A percentile compares a stretch with the other conserved stretches of the same genome.
Evolutionary conservation across 23 tunicate genomes (phyloP).

Genomic region (Clavelina lepadiformis): DNA sequence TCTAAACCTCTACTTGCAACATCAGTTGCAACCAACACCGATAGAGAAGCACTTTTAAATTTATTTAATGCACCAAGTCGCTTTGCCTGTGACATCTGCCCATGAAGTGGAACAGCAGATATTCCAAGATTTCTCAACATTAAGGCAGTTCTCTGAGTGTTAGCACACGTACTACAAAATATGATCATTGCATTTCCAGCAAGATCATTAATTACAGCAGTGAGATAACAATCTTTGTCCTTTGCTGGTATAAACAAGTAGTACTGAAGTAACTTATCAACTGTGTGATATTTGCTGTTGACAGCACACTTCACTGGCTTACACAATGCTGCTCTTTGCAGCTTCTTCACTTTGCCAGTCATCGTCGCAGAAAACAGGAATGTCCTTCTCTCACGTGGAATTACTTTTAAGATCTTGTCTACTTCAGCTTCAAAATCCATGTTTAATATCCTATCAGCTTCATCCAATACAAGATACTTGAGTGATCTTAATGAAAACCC

Average conservation of each 20-base stretch:
- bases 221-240: slow-evolving; percentile 81
- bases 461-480: slow-evolving; percentile 80
- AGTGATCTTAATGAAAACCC: slow-evolving; percentile 78
- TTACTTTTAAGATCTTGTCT: slow-evolving; percentile 65
- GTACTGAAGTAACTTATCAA: slow-evolving; percentile 69
- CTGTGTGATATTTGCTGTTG: slow-evolving; percentile 85
- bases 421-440: slow-evolving; percentile 94
- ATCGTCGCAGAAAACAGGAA: slow-evolving; percentile 93
- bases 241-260: slow-evolving; percentile 84
- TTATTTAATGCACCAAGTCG: slow-evolving; percentile 84
- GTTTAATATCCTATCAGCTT: slow-evolving; percentile 89
- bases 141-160: slow-evolving; percentile 63
- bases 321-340: slow-evolving; percentile 86
- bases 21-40: slow-evolving; percentile 84
- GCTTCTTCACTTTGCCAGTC: slow-evolving; percentile 91
- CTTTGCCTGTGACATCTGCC: slow-evolving; percentile 92
- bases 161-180: slow-evolving; percentile 79
- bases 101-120: slow-evolving; percentile 83
- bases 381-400: slow-evolving; percentile 84
- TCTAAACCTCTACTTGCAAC: slow-evolving; percentile 96
- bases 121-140: slow-evolving; percentile 60
- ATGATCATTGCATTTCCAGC: slow-evolving; percentile 84
- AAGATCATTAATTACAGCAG: slow-evolving; percentile 75
- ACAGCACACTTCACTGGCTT: slow-evolving; percentile 91
- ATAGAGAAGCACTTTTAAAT: slow-evolving; percentile 67